Conservation (phyloP, 2,797 vertebrate species). For the Delichon dasypus region DNA sequence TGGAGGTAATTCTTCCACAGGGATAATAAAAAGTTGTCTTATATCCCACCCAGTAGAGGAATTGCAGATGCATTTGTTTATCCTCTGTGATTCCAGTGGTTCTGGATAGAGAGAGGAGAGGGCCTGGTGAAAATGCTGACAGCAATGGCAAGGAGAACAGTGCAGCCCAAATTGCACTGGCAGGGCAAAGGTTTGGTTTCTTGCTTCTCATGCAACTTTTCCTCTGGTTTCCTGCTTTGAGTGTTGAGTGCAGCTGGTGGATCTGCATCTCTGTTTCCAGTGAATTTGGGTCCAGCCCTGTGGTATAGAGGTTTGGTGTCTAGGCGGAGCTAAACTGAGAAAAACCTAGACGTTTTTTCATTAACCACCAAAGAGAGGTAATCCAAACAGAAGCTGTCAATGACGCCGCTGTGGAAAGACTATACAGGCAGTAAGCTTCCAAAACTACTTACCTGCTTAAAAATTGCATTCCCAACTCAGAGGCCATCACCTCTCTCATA, state of each 20-base stretch:
- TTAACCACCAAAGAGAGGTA: background rate
- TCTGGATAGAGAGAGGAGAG: background rate
- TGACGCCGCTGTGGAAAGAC: background rate
- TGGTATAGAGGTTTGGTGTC: background rate
- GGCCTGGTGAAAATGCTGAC: background rate
- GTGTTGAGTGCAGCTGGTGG: background rate
- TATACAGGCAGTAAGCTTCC: background rate
- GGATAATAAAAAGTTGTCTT: background rate
- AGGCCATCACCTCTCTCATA: background rate
- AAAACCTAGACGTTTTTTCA: background rate
- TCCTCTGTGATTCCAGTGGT: background rate
- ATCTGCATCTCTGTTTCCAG: background rate
- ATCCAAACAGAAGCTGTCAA: background rate
- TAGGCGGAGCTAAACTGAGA: background rate
- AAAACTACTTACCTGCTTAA: background rate
- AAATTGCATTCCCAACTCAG: background rate
- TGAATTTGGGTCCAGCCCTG: background rate
- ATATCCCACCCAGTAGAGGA: background rate
- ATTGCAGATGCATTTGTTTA: background rate
- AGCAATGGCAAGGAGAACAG: background rate
- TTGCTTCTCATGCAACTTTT: background rate
- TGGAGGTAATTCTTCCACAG: conserved; percentile 10
- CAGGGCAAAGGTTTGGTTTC: background rate
- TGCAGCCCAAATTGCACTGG: background rate
- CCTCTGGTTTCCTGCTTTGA: background rate